Evolutionary conservation across 92 coral and sea anemone species (phyloP).

Genomic region (Pocillopora grandis): DNA sequence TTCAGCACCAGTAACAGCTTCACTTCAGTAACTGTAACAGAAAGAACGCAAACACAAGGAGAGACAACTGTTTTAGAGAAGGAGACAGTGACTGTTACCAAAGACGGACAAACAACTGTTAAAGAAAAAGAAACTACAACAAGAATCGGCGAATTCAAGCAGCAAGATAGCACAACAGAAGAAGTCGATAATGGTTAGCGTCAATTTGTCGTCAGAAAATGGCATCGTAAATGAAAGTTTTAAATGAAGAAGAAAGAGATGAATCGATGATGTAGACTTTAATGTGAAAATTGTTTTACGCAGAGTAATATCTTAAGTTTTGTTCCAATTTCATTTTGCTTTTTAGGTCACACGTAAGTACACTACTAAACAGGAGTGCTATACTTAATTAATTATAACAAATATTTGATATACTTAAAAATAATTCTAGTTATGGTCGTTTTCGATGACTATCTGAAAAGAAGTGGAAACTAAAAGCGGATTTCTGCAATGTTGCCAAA

Average conservation of each 20-base stretch:
- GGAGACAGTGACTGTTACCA: slow-evolving; percentile 28
- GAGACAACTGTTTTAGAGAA: slow-evolving; percentile 6
- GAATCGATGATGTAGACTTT: neutral
- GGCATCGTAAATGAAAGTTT: neutral
- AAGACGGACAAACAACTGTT: slow-evolving; percentile 10
- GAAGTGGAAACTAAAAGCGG: neutral
- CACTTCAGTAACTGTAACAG: slow-evolving; percentile 11
- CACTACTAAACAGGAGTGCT: slow-evolving; percentile 44
- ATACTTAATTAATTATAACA: slow-evolving; percentile 13
- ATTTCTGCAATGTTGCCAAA: neutral
- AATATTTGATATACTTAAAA: neutral
- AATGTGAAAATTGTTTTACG: slow-evolving; percentile 6
- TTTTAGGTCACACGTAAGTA: slow-evolving; percentile 50
- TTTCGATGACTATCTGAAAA: slow-evolving; percentile 7
- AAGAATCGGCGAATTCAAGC: slow-evolving; percentile 21
- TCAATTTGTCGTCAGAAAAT: slow-evolving; percentile 10
- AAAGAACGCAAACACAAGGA: slow-evolving; percentile 34
- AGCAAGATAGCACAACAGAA: slow-evolving; percentile 24
- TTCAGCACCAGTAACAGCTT: slow-evolving; percentile 39
- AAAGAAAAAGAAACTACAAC: slow-evolving; percentile 19
- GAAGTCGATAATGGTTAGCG: slow-evolving; percentile 48
- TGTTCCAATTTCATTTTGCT: slow-evolving; percentile 12
- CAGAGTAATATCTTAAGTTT: slow-evolving; percentile 13
- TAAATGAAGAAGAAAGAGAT: neutral
- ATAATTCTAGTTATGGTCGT: neutral